Percentiles rank a stretch among this genome's conserved stretches.
Conservation (phyloP, 2,797 vertebrate genomes). For the Etheostoma nigrum region DNA sequence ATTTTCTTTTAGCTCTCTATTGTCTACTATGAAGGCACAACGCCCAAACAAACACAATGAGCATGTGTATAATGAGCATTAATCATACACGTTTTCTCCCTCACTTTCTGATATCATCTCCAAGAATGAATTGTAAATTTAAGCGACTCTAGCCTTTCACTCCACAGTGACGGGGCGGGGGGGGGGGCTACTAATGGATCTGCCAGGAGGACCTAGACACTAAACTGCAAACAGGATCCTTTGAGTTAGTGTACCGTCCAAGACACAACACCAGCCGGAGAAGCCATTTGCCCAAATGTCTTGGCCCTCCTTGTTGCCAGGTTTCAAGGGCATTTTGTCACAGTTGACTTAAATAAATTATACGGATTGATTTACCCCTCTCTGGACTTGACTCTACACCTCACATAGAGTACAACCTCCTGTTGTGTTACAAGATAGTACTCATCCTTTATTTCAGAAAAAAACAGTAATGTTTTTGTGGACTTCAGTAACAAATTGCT, state of each 20-base stretch:
- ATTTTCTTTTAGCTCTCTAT: background rate
- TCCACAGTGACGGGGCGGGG: conserved; percentile 33
- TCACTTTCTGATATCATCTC: conserved; percentile 37
- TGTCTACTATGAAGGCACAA: background rate
- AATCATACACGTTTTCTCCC: background rate
- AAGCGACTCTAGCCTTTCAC: conserved; percentile 43
- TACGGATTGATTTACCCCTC: conserved; percentile 41
- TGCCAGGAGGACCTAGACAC: conserved; percentile 68
- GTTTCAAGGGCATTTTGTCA: conserved; percentile 54
- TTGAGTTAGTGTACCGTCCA: conserved; percentile 58
- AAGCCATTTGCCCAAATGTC: conserved; percentile 64
- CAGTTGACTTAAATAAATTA: conserved; percentile 53
- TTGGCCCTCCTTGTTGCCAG: conserved; percentile 36
- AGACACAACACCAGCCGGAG: conserved; percentile 61
- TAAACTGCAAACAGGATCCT: conserved; percentile 56
- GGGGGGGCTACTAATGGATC: conserved; percentile 71
- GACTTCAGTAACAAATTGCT: conserved; percentile 20
- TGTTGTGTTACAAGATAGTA: conserved; percentile 25
- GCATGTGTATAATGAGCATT: too few species aligned
- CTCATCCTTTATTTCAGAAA: conserved; percentile 30
- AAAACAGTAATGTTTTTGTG: conserved; percentile 16
- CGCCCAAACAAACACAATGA: background rate
- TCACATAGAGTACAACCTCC: background rate
- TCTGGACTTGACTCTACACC: conserved; percentile 11
- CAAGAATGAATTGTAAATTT: conserved; percentile 28